Evolutionary conservation across 1,140 invertebrate species (phyloP).

Genomic region (Drosophila prosaltans): DNA sequence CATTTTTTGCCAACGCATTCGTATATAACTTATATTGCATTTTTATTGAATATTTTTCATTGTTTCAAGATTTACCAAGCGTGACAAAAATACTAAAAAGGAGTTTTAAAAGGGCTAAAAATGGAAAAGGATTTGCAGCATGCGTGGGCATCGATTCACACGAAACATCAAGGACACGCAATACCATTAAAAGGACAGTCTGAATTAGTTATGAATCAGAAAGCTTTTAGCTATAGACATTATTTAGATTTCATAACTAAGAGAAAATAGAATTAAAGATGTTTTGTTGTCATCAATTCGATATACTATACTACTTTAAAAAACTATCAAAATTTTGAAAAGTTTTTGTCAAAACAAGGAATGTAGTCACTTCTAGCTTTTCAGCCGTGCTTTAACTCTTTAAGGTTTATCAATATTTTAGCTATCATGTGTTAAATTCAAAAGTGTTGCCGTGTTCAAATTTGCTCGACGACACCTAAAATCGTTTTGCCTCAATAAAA

Average conservation of each 20-base stretch:
- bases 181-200: background rate
- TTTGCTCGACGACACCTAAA: background rate
- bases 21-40: slow-evolving; percentile 48
- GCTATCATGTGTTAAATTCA: background rate
- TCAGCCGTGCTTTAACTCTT: too few relatives aligned
- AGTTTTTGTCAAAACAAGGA: too few relatives aligned
- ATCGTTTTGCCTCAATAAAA: background rate
- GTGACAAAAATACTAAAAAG: slow-evolving; percentile 40
- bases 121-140: background rate
- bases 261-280: too few relatives aligned
- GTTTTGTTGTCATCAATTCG: too few relatives aligned
- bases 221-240: background rate
- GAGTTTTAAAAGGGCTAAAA: background rate
- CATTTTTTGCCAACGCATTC: slow-evolving; percentile 39
- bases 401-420: too few relatives aligned
- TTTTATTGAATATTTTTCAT: slow-evolving; percentile 61
- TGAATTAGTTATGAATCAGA: too few relatives aligned
- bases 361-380: too few relatives aligned
- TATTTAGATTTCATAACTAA: too few relatives aligned
- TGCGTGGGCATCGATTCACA: background rate
- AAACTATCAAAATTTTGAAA: too few relatives aligned
- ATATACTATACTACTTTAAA: too few relatives aligned
- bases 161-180: background rate
- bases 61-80: slow-evolving; percentile 23
- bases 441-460: background rate